Evolutionary conservation across 1,140 invertebrate species (phyloP), one percentile per base, ranked within the genome.

Genomic region (Plutomurus gul): DNA sequence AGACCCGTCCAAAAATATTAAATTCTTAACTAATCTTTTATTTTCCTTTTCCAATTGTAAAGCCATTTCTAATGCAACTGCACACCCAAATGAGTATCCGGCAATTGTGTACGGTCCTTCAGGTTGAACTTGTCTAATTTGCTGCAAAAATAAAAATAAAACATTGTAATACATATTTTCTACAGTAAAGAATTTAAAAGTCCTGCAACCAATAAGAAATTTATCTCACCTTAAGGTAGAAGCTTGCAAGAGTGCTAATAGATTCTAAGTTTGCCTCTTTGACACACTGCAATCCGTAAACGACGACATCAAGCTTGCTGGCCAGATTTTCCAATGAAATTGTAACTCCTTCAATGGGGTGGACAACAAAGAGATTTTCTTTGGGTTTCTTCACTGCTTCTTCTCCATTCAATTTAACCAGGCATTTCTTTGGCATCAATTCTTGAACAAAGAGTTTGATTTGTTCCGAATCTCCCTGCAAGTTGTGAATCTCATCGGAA

Each of bases 51-150:
- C 94, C 30, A 98, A 86, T 84, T 94, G 91, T 10, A 92, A 83
- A 3, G 92, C 93, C 91, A 99, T 98, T 88, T 99, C 97, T 85
- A 97, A 95, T 4, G 94, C 96, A 10, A 99, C 91, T 77, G 92
- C 91, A 8, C 94, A 92, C 56, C 97, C 97, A 87, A 95, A 99
- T 0, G 97, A 99, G 86, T 99, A 99, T 3, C 96, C 97, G 39
- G 93, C 89, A 43, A 99, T 86, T 22, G 91, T 90, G 88, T 96
- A 97, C 0, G 96, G 95, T 76, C 95, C 94, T 76, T 90, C 87
- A 0, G 91, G 90, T 86, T 96, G 94, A n/a, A 94, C 87, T 27
- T 88, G 88, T 84, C 91, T 91, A 75, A 98, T 91, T 86, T 82
- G 72, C 74, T 79, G 36, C 10, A 60, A 60, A 25, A 1, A 30